Base-by-base conservation (phyloP, 2,888 invertebrate genomes). In the Uloborus plumipes region DNA sequence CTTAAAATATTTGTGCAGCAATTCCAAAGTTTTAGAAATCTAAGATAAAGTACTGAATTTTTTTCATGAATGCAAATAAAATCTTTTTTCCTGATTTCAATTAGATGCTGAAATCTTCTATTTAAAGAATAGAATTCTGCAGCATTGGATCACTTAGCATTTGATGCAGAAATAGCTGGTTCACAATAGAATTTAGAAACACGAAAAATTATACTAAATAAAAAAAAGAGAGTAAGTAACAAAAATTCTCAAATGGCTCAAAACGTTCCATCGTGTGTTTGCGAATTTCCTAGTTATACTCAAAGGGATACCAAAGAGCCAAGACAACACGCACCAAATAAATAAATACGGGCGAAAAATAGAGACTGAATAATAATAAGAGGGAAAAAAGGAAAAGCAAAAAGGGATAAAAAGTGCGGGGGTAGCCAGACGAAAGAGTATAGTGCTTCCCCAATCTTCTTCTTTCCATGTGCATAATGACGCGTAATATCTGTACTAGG, bases 401-500 rank as follows among this genome's bases (percentile, higher is more conserved):
- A 55, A 55, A 55, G 18, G 18, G 18, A 55, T n/a, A 55, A 59
- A 20, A 14, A 26, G 59, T 26, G 20, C n/a, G 20, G 47, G 49
- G 13, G 18, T n/a, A 64, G 47, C 39, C 39, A 39, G 39, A 39
- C 39, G 47, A 64, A 47, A 64, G 39, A 39, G 39, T 22, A 20
- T 31, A 73, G 55, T 31, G 59, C 66, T 66, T 74, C 74, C 53
- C 51, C 61, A 67, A 66, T 71, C 59, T 71, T 61, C 50, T 67
- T 74, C 69, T 67, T 74, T 62, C 67, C 72, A 55, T 51, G 74
- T 81, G 80, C 80, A 81, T 81, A 81, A 81, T 81, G 80, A 81
- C 74, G 69, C 80, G 80, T 81, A 81, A 81, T 81, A 81, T 81
- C 80, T 81, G 80, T 81, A 75, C 80, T 81, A 81, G 74, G 73